Evolutionary conservation across 1,140 invertebrate genomes (phyloP).

Genomic region (Globodera rostochiensis): DNA sequence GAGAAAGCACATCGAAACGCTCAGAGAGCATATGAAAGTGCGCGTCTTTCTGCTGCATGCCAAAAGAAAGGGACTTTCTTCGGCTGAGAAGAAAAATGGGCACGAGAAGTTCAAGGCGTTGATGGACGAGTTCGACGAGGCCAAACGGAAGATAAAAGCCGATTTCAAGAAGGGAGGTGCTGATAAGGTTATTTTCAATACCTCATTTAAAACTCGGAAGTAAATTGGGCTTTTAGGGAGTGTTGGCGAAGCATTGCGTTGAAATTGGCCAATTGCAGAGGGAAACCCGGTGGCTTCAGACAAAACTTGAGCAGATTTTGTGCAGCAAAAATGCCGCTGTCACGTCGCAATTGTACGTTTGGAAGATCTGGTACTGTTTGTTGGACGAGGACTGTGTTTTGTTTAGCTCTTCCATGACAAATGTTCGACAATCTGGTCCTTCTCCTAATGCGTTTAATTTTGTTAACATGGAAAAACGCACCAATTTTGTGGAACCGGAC

Average conservation of each 20-base stretch:
- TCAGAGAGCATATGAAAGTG: conserved; percentile 11
- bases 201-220: background rate
- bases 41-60: background rate
- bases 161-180: background rate
- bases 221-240: background rate
- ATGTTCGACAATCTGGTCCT: background rate
- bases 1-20: background rate
- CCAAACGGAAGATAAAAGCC: background rate
- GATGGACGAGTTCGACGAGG: conserved; percentile 9
- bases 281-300: background rate
- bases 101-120: background rate
- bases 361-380: background rate
- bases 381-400: background rate
- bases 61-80: background rate
- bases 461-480: conserved; percentile 1
- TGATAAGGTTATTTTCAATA: background rate
- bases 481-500: conserved; percentile 6
- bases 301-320: background rate
- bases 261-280: background rate
- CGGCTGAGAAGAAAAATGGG: background rate
- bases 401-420: background rate
- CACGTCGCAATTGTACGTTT: background rate
- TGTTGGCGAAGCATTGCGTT: background rate
- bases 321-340: background rate
- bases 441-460: background rate